Base-by-base conservation (phyloP, 2,888 invertebrate genomes). In the Nysson spinosus region DNA sequence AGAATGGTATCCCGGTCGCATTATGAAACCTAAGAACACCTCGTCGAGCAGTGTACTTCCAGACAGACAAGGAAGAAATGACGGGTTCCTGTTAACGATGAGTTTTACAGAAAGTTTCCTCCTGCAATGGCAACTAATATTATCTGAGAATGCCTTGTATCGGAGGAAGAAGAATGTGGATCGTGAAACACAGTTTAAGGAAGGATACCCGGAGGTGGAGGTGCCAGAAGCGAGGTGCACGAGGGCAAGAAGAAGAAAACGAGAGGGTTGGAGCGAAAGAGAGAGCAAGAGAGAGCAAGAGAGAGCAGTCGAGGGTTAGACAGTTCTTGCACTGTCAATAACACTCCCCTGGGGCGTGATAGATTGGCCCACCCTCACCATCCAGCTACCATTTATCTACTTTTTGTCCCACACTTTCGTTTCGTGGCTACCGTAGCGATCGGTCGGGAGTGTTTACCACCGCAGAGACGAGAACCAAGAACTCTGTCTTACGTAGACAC, bases 311-410 rank as follows among this genome's bases (percentile, higher is more conserved):
- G 70, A 80, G 78, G 78, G 77, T 79, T 78, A 78, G 79, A 79
- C 80, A 75, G 82, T 84, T 84, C 81, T 83, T 83, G 81, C 79
- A 79, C 82, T 86, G 85, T 84, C 85, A 85, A 85, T 85, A 85
- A 83, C 85, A 85, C 75, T 78, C 79, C 79, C 79, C 76, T 66
- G 75, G 69, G 78, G 78, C 78, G 84, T 86, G 85, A 86, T 86
- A 85, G 84, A 86, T 86, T 82, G 83, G 82, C 77, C 78, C 79
- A 82, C 79, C 83, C 83, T 82, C 77, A 71, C 78, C 76, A 82
- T 83, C 82, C 81, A 81, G 79, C 77, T 79, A 80, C 79, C 83
- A 85, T 86, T 86, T 86, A 86, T 86, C 84, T 85, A 79, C 79
- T 85, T 83, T 85, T 85, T 84, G 80, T 83, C 75, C 80, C 72